A percentile compares a stretch with the other conserved stretches of the same genome.
These are phyloP conservation scores for Enteromius mattozi DNA, from an alignment of 2,797 vertebrate genomes.

Conservation along the genomic window DNA sequence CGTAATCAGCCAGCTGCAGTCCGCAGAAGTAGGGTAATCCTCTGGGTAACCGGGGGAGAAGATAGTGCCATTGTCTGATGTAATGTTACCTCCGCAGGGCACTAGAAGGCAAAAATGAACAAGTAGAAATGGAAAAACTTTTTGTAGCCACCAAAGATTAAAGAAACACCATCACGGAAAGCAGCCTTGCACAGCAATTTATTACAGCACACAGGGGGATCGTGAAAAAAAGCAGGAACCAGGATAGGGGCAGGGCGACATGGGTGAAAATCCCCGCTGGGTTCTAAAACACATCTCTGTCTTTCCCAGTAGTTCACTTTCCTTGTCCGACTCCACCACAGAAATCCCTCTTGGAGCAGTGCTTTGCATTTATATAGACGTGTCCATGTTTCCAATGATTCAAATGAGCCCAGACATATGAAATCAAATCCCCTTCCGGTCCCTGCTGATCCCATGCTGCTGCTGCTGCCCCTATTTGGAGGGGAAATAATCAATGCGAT, in stretches of 20 bases:
- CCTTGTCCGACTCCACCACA: slow-evolving; percentile 27
- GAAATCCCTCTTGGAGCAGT: slow-evolving; percentile 38
- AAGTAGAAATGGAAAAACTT: slow-evolving; percentile 17
- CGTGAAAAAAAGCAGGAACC: slow-evolving; percentile 44
- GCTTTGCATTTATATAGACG: slow-evolving; percentile 44
- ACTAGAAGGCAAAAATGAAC: slow-evolving; percentile 72
- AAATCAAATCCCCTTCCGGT: slow-evolving; percentile 58
- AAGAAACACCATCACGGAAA: slow-evolving; percentile 64
- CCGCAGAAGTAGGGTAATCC: slow-evolving; percentile 92
- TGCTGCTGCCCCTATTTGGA: slow-evolving; percentile 49
- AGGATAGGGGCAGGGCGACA: slow-evolving; percentile 28
- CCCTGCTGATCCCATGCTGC: slow-evolving; percentile 56
- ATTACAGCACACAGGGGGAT: slow-evolving; percentile 46
- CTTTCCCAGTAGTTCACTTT: slow-evolving; percentile 31
- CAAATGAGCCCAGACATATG: slow-evolving; percentile 49
- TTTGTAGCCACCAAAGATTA: slow-evolving; percentile 35
- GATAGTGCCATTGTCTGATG: slow-evolving; percentile 91
- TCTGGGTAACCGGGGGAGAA: slow-evolving; percentile 96
- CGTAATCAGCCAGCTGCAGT: slow-evolving; percentile 93
- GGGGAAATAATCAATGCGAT: slow-evolving; percentile 66
- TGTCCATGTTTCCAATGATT: slow-evolving; percentile 40
- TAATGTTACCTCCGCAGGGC: slow-evolving; percentile 94
- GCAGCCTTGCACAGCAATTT: slow-evolving; percentile 71
- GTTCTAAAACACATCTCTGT: slow-evolving; percentile 30
- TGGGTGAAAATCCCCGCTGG: slow-evolving; percentile 40